Conservation (phyloP, 2,797 vertebrate genomes). For the Sebastes kiyomatsui region DNA sequence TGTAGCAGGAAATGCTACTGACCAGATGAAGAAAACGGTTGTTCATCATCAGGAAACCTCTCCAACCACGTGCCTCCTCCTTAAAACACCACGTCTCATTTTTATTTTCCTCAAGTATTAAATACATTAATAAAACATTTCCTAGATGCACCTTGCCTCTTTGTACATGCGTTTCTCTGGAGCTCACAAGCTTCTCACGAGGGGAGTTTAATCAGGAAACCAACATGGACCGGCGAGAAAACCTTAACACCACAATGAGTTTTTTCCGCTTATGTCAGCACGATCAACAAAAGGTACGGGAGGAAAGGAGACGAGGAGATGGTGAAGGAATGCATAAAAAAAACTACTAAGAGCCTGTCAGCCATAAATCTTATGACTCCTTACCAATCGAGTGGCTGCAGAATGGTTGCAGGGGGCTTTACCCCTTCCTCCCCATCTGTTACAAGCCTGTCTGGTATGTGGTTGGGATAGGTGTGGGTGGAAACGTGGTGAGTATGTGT, state of each 20-base stretch:
- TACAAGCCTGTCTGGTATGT: conserved; percentile 43
- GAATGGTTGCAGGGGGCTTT: conserved; percentile 51
- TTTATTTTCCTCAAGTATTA: conserved; percentile 32
- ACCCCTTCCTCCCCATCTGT: conserved; percentile 58
- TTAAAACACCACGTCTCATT: conserved; percentile 11
- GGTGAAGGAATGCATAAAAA: conserved; percentile 62
- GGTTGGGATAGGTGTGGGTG: conserved; percentile 19
- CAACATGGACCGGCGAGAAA: conserved; percentile 9
- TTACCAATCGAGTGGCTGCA: conserved; percentile 44
- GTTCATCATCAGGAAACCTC: conserved; percentile 33
- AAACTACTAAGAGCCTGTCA: conserved; percentile 47
- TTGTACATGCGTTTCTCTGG: background rate
- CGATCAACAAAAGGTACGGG: conserved; percentile 47
- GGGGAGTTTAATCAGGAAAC: conserved; percentile 56
- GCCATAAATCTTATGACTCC: conserved; percentile 63
- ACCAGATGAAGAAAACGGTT: conserved; percentile 32
- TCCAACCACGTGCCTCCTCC: background rate
- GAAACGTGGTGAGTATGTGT: conserved; percentile 3
- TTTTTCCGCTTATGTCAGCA: conserved; percentile 67
- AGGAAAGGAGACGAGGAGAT: conserved; percentile 36
- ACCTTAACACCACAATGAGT: conserved; percentile 35
- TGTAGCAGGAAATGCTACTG: conserved; percentile 11
- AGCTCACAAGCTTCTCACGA: conserved; percentile 29
- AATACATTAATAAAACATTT: conserved; percentile 34
- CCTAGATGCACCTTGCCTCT: conserved; percentile 5